phyloP scores from a whole-genome alignment of 1,140 invertebrate species.

The Lutraria rhynchaena region DNA sequence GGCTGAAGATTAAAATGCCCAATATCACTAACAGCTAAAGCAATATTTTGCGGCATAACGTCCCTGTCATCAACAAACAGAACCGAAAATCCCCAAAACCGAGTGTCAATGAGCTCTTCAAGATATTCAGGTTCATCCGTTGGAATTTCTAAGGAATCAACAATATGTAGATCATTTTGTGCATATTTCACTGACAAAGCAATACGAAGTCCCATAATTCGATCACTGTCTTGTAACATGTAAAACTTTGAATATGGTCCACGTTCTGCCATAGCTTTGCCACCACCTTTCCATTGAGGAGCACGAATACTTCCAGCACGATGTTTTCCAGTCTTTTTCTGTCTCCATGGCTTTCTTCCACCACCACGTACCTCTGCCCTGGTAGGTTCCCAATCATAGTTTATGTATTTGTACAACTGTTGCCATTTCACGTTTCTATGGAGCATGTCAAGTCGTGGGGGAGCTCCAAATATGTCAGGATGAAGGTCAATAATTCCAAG shows the following conservation, averaged over 20 bases:
- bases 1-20: slow-evolving; percentile 97
- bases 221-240: slow-evolving; percentile 91
- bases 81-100: slow-evolving; percentile 57
- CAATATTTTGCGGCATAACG: slow-evolving; percentile 93
- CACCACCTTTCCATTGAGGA: slow-evolving; percentile 91
- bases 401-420: slow-evolving; percentile 87
- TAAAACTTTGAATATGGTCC: slow-evolving; percentile 94
- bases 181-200: slow-evolving; percentile 95
- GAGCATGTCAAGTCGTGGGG: slow-evolving; percentile 94
- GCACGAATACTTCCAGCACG: slow-evolving; percentile 95
- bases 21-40: slow-evolving; percentile 89
- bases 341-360: slow-evolving; percentile 95
- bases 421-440: slow-evolving; percentile 96
- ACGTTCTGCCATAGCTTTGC: slow-evolving; percentile 92
- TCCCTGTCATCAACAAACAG: slow-evolving; percentile 84
- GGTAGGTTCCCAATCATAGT: slow-evolving; percentile 84
- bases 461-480: slow-evolving; percentile 91
- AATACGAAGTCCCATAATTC: slow-evolving; percentile 91
- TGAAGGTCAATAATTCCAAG: slow-evolving; percentile 93
- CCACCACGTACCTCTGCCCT: slow-evolving; percentile 93
- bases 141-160: slow-evolving; percentile 93
- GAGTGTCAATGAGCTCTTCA: slow-evolving; percentile 46
- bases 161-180: slow-evolving; percentile 94
- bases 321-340: slow-evolving; percentile 95
- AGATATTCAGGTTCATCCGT: slow-evolving; percentile 86